Evolutionary conservation across 2,888 invertebrate species (phyloP).

Genomic region (Antheraea yamamai): DNA sequence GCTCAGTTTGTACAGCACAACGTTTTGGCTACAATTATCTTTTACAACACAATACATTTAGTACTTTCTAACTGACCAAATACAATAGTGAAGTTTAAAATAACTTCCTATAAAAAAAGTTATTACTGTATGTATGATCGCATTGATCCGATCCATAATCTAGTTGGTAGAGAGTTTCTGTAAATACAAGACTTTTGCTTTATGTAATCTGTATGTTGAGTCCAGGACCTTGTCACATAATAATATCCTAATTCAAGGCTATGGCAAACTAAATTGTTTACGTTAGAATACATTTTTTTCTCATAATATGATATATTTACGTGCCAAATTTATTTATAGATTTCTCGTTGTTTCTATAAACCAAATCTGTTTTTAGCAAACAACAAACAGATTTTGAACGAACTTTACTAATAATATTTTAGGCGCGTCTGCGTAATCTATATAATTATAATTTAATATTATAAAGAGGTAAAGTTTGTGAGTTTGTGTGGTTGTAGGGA

Average conservation of each 20-base stretch:
- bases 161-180: neutral
- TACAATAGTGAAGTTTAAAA: too few relatives aligned
- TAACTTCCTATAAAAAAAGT: too few relatives aligned
- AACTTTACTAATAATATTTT: neutral
- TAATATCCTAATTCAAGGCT: neutral
- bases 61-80: too few relatives aligned
- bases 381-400: neutral
- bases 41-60: too few relatives aligned
- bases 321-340: neutral
- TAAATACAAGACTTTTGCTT: neutral
- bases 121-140: too few relatives aligned
- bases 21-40: too few relatives aligned
- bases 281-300: neutral
- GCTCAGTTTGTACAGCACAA: too few relatives aligned
- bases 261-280: neutral
- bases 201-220: neutral
- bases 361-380: neutral
- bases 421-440: neutral
- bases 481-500: too few relatives aligned
- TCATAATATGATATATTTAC: neutral
- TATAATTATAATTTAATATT: neutral
- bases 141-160: too few relatives aligned
- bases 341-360: slow-evolving; percentile 3
- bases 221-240: neutral
- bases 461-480: too few relatives aligned